Evolutionary conservation across 2,113 vertebrate genomes (phyloP).

Genomic region (Scopus umbretta): DNA sequence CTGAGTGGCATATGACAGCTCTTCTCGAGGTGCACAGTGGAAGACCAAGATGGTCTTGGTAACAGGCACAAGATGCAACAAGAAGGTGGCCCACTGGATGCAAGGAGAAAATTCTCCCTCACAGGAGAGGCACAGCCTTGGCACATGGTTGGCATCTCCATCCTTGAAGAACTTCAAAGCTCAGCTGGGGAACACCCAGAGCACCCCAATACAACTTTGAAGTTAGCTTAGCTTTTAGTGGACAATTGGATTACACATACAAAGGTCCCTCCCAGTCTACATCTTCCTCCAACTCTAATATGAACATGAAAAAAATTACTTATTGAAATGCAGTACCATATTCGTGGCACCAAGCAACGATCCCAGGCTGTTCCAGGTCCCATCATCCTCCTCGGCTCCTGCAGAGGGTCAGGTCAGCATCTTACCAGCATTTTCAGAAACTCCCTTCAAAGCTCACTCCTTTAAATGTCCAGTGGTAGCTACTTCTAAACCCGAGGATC

Average conservation of each 20-base stretch:
- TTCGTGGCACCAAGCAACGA: fast-evolving
- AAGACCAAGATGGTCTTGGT: neutral
- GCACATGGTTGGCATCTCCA: neutral
- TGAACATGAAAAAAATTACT: neutral
- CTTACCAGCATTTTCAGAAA: neutral
- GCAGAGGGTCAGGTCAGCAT: neutral
- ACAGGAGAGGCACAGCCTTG: neutral
- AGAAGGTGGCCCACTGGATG: neutral
- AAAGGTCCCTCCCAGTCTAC: neutral
- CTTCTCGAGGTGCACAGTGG: neutral
- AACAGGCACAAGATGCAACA: neutral
- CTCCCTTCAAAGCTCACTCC: neutral
- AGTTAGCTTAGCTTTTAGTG: neutral
- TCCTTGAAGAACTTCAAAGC: neutral
- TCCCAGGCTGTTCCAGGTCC: neutral
- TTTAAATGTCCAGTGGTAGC: neutral
- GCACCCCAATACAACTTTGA: neutral
- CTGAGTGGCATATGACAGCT: fast-evolving
- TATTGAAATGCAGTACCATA: neutral
- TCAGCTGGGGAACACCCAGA: neutral
- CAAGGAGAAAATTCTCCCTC: neutral
- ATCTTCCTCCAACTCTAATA: neutral
- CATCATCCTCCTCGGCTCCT: neutral
- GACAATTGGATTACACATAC: neutral
- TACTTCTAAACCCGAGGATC: neutral